Base-by-base conservation (phyloP, 2,797 vertebrate species). In the Phoxinus dragarum region DNA sequence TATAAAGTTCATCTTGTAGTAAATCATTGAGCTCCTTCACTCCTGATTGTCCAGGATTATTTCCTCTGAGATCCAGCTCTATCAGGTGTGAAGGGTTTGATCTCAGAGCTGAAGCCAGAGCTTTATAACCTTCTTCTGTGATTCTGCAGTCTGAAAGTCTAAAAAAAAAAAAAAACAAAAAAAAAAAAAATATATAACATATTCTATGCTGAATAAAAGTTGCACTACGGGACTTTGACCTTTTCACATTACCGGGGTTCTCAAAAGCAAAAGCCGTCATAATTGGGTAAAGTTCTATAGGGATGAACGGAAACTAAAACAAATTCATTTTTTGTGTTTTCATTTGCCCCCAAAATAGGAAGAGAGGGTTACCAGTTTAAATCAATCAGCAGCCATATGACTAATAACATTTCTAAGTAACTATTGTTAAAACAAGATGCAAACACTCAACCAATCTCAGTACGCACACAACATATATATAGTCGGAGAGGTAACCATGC, bases 31-130 rank as follows among this genome's bases (percentile, higher is more conserved):
- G 67, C 19, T 21, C 0, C 36, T 69, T 69, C 4, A 38, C 67
- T 69, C 36, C 67, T 69, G 66, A 36, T 36, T 36, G 66, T 67
- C 66, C 66, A 2, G 66, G 66, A 67, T 36, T 3, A 67, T 67
- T 67, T 52, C 49, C 49, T 52, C 5, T 52, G 16, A 52, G 49
- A 52, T 52, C 49, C 16, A 52, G 49, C 16, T 52, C 49, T 52
- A 52, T 52, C 56, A 59, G 9, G 23, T 59, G 21, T 59, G 56
- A 59, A 59, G 56, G 21, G 56, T 59, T 59, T 59, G 56, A 59
- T 59, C 3, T 59, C 44, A 75, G 31, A 75, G 72, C 44, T 75
- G 44, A 75, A 75, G 44, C 27, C 31, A 75, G 49, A 52, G 49
- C 49, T 52, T 52, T 52, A 19, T 52, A 52, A 52, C 49, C 49